Conservation (phyloP, 2,888 invertebrate genomes). For the Melanargia galathea region DNA sequence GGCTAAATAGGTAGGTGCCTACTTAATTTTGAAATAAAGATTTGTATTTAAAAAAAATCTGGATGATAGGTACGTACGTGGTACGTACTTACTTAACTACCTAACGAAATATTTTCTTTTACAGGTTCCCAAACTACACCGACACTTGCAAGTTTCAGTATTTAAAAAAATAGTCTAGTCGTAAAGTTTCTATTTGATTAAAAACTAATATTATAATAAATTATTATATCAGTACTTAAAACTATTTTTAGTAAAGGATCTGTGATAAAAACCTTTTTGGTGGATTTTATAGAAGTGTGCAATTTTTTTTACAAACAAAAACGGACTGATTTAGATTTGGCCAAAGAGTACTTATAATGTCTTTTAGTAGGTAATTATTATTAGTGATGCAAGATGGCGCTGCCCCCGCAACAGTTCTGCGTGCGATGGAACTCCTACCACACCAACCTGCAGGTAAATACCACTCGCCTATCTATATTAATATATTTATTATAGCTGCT, state of each 20-base stretch:
- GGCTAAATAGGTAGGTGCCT: too few relatives aligned
- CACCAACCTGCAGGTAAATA: constrained; percentile 85
- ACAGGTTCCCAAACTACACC: constrained; percentile 43
- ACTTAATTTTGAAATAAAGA: too few relatives aligned
- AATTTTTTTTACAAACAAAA: constrained; percentile 48
- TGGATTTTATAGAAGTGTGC: constrained; percentile 53
- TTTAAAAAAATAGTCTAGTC: constrained; percentile 70
- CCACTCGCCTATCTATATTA: too few relatives aligned
- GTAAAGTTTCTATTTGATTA: constrained; percentile 72
- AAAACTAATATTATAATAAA: constrained; percentile 40
- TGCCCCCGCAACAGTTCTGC: constrained; percentile 86
- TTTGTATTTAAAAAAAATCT: too few relatives aligned
- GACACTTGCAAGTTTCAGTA: constrained; percentile 56
- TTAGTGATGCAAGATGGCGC: constrained; percentile 64
- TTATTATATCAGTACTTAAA: constrained; percentile 70
- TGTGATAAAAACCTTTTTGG: constrained; percentile 58
- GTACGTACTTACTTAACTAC: too few relatives aligned
- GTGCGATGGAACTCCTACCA: constrained; percentile 93
- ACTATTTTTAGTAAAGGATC: constrained; percentile 52
- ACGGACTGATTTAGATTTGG: constrained; percentile 47
- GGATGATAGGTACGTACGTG: too few relatives aligned
- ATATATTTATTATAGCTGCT: too few relatives aligned
- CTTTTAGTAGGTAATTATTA: constrained; percentile 42
- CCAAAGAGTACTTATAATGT: constrained; percentile 60
- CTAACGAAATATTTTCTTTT: constrained; percentile 35